phyloP scores from a whole-genome alignment of 2,797 vertebrate genomes.

The Balearica regulorum region DNA sequence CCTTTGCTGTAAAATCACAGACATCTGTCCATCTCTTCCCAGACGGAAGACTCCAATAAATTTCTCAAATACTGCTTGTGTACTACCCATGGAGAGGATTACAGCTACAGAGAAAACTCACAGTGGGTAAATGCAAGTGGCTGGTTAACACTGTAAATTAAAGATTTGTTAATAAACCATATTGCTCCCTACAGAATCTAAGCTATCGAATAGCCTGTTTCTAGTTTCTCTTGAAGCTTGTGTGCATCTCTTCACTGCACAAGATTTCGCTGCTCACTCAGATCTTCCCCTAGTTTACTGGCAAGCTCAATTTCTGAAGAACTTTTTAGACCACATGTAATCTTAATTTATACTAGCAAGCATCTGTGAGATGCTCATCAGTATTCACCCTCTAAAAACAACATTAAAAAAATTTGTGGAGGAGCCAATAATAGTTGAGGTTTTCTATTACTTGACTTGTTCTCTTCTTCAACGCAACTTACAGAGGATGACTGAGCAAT shows the following conservation, averaged over 20 bases:
- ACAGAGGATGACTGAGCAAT: background rate
- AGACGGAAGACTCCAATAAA: background rate
- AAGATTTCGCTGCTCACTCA: background rate
- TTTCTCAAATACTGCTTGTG: background rate
- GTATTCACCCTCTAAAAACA: background rate
- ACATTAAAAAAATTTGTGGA: background rate
- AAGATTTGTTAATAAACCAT: background rate
- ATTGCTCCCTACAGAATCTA: background rate
- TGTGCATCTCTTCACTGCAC: background rate
- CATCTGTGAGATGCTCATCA: background rate
- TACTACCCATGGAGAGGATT: background rate
- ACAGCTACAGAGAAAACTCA: background rate
- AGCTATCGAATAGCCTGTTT: background rate
- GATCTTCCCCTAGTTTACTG: background rate
- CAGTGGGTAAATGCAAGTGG: background rate
- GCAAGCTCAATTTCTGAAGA: background rate
- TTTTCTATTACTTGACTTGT: background rate
- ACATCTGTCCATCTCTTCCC: background rate
- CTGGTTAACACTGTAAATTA: background rate
- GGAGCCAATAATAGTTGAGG: background rate
- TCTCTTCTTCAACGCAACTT: background rate
- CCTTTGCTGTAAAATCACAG: background rate
- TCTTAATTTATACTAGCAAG: background rate
- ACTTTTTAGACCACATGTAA: background rate
- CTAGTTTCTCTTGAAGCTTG: background rate